Percentiles rank a stretch among this genome's conserved stretches.
Evolutionary conservation across 1,140 invertebrate genomes (phyloP).

Genomic region (Drosophila repletoides): DNA sequence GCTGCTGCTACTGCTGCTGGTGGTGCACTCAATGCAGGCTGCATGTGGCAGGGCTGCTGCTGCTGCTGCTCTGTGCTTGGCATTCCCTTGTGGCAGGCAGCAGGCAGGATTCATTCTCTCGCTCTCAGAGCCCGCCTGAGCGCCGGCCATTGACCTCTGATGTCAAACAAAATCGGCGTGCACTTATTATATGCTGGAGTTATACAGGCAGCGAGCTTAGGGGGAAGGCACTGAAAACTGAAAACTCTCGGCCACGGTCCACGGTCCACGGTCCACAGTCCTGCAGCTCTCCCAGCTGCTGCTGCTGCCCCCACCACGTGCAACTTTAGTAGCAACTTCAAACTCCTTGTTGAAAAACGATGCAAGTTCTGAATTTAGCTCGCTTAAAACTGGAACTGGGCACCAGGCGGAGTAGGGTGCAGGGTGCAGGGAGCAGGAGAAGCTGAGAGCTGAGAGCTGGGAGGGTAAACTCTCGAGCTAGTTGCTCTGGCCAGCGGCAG

Average conservation of each 20-base stretch:
- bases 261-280: too few relatives aligned
- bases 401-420: not conserved
- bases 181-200: constrained; percentile 60
- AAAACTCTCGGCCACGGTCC: constrained; percentile 68
- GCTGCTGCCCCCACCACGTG: not conserved
- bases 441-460: too few relatives aligned
- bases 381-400: too few relatives aligned
- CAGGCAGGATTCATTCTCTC: constrained; percentile 5
- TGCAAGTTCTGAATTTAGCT: constrained; percentile 4
- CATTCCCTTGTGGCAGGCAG: constrained; percentile 48
- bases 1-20: not conserved
- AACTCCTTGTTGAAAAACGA: constrained; percentile 23
- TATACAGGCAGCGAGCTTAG: not conserved
- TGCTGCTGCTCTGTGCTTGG: constrained; percentile 37
- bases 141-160: constrained; percentile 76
- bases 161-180: constrained; percentile 77
- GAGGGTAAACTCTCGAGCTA: constrained; percentile 34
- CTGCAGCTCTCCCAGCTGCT: constrained; percentile 4
- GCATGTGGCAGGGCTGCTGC: constrained; percentile 36
- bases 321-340: constrained; percentile 39
- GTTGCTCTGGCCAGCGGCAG: constrained; percentile 59
- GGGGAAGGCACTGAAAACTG: not conserved
- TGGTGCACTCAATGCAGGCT: constrained; percentile 48
- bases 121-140: too few relatives aligned
- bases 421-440: not conserved